A percentile compares a stretch with the other conserved stretches of the same genome.
These are phyloP conservation scores for Clivina fossor DNA, from an alignment of 2,888 invertebrate genomes.

Conservation along the genomic window DNA sequence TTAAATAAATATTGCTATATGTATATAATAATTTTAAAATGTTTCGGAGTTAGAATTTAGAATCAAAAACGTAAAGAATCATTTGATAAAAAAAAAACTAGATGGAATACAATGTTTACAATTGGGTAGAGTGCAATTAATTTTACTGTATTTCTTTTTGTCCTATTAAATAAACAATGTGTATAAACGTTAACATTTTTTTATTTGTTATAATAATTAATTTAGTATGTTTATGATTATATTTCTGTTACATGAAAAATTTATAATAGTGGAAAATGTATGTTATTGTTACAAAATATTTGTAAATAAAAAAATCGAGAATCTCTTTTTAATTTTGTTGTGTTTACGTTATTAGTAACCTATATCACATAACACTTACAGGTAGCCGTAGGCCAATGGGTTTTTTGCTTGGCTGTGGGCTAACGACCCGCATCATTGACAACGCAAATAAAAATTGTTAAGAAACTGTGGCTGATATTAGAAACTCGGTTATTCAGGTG, in stretches of 20 bases:
- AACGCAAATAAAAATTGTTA: no score
- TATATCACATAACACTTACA: no score
- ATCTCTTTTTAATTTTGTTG: slow-evolving; percentile 4
- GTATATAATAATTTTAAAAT: no score
- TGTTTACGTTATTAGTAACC: neutral
- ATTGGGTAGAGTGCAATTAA: slow-evolving; percentile 29
- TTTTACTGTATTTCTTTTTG: slow-evolving; percentile 16
- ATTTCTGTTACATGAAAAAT: slow-evolving; percentile 1
- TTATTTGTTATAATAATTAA: slow-evolving; percentile 4
- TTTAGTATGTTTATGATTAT: slow-evolving; percentile 4
- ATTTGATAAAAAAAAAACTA: neutral
- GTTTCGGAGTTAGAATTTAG: slow-evolving; percentile 13
- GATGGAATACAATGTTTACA: neutral
- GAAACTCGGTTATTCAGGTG: no score
- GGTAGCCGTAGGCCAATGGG: no score
- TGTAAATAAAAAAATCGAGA: slow-evolving; percentile 26
- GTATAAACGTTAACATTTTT: neutral
- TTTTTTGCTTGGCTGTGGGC: no score
- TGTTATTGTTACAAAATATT: slow-evolving; percentile 33
- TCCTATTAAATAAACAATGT: neutral
- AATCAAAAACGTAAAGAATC: slow-evolving; percentile 1
- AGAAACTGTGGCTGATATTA: no score
- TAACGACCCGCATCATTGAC: no score
- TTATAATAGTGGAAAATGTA: slow-evolving; percentile 24
- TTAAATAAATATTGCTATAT: no score